Evolutionary conservation across 2,113 vertebrate species (phyloP).

Genomic region (Alligator mississippiensis): DNA sequence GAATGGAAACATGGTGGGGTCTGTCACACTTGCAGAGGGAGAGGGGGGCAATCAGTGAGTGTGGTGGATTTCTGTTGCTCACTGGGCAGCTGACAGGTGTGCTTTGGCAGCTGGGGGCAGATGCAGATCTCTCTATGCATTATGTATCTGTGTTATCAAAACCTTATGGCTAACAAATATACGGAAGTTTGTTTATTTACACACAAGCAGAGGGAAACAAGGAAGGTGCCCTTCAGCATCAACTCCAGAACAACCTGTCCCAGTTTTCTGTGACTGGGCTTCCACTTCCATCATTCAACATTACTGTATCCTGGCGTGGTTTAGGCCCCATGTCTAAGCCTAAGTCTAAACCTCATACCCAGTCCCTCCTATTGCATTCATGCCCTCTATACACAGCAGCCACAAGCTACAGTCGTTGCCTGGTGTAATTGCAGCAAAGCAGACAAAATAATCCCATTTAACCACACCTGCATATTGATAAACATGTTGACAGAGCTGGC

Average conservation of each 20-base stretch:
- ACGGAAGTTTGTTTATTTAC: conserved; percentile 19
- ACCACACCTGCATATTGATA: background rate
- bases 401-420: background rate
- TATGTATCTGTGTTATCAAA: conserved; percentile 60
- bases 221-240: conserved; percentile 2
- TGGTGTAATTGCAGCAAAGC: background rate
- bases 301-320: too few species aligned
- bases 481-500: background rate
- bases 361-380: background rate
- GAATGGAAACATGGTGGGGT: background rate
- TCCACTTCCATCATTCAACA: background rate
- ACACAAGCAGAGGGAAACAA: conserved; percentile 27
- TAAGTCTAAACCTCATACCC: background rate
- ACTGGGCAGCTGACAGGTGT: background rate
- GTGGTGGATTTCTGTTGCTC: background rate
- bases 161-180: conserved; percentile 48
- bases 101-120: background rate
- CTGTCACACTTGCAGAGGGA: background rate
- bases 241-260: background rate
- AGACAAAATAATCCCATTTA: background rate
- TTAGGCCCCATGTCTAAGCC: background rate
- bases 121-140: background rate
- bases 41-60: background rate
- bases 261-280: background rate
- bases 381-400: background rate